These are phyloP conservation scores for Sesia bembeciformis DNA, from an alignment of 2,888 invertebrate genomes.

Conservation along the genomic window DNA sequence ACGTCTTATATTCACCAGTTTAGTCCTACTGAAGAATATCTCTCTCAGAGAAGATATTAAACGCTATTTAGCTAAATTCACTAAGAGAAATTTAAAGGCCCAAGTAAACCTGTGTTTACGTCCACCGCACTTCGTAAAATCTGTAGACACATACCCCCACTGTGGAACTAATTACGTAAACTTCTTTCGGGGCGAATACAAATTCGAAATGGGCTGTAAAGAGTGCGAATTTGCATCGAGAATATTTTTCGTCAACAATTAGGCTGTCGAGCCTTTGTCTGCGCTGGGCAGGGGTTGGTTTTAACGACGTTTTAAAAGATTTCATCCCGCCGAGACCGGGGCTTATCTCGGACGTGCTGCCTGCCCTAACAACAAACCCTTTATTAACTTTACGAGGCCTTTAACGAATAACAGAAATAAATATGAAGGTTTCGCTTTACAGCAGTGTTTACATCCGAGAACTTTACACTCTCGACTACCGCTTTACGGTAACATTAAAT, in stretches of 20 bases:
- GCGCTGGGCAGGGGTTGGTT: conserved; percentile 54
- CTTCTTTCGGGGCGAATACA: conserved; percentile 60
- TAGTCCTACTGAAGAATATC: too few species aligned
- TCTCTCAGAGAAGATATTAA: too few species aligned
- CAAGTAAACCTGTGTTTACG: too few species aligned
- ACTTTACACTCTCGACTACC: conserved; percentile 39
- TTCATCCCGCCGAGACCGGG: conserved; percentile 48
- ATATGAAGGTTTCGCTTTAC: conserved; percentile 56
- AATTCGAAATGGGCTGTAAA: conserved; percentile 70
- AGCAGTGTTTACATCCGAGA: conserved; percentile 42
- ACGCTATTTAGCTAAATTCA: too few species aligned
- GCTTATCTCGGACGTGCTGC: conserved; percentile 64
- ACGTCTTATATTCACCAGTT: too few species aligned
- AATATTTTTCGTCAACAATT: conserved; percentile 73
- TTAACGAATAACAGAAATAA: conserved; percentile 71
- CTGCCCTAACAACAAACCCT: conserved; percentile 63
- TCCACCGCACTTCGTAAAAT: conserved; percentile 23
- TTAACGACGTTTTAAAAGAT: conserved; percentile 74
- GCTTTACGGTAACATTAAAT: too few species aligned
- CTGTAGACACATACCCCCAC: conserved; percentile 24
- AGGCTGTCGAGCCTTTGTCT: conserved; percentile 65
- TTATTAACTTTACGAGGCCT: conserved; percentile 69
- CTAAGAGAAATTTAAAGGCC: too few species aligned
- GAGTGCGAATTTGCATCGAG: conserved; percentile 69
- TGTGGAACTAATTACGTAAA: conserved; percentile 58